Conservation (phyloP, 2,797 vertebrate genomes). For the Thamnophis elegans region DNA sequence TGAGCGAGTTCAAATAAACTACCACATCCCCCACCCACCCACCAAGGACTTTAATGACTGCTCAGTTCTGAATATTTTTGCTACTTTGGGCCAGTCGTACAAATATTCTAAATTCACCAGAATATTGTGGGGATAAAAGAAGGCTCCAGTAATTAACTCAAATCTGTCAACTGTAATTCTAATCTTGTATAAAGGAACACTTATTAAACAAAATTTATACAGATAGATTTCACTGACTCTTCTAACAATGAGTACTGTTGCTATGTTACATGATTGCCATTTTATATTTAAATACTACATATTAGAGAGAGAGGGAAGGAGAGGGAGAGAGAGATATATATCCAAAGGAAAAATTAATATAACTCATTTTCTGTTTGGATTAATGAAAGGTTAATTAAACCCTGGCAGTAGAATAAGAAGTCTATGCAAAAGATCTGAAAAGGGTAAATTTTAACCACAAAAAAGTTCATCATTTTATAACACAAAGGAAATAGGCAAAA, state of each 20-base stretch:
- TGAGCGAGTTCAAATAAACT: not conserved
- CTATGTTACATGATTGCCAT: not conserved
- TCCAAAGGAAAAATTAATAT: not conserved
- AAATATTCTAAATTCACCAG: not conserved
- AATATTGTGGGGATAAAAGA: not conserved
- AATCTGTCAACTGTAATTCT: not conserved
- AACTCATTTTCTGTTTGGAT: not conserved
- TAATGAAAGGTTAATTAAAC: not conserved
- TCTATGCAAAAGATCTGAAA: not conserved
- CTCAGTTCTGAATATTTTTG: not conserved
- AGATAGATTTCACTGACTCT: not conserved
- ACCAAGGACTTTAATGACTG: not conserved
- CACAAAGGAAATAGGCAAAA: not conserved
- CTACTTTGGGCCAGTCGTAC: not conserved
- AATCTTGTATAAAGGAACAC: not conserved
- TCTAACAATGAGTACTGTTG: not conserved
- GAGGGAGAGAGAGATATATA: too few relatives aligned
- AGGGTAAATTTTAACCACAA: not conserved
- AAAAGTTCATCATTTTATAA: not conserved
- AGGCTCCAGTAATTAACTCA: not conserved
- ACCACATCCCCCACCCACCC: not conserved
- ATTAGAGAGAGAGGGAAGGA: not conserved
- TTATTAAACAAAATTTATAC: not conserved
- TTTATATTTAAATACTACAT: not conserved
- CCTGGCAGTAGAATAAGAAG: not conserved